Conservation (phyloP, 2,888 invertebrate genomes). For the Chironomus riparius region DNA sequence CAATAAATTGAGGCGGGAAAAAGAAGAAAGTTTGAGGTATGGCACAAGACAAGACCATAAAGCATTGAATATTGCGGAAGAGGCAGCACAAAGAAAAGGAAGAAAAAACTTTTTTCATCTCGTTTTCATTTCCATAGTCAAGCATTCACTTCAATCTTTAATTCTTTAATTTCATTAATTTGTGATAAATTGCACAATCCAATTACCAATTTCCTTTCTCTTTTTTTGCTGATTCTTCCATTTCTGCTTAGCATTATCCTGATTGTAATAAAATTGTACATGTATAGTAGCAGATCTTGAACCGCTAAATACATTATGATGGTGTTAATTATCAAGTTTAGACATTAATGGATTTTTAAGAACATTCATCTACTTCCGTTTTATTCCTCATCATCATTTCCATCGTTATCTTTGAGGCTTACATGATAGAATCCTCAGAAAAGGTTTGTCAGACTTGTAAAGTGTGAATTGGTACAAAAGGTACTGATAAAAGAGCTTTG, state of each 20-base stretch:
- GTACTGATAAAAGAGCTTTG: too few relatives aligned
- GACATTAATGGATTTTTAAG: not conserved
- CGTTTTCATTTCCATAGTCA: not conserved
- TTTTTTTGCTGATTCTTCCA: not conserved
- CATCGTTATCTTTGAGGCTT: not conserved
- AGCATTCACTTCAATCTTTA: not conserved
- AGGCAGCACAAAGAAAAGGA: not conserved
- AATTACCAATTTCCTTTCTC: not conserved
- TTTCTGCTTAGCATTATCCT: not conserved
- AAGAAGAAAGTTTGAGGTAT: not conserved
- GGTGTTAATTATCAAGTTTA: constrained; percentile 1
- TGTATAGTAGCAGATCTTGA: not conserved
- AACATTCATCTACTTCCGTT: not conserved
- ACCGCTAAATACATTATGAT: not conserved
- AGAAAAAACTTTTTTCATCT: not conserved
- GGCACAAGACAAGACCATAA: not conserved
- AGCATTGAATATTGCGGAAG: not conserved
- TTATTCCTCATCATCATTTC: not conserved
- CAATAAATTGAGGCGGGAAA: not conserved
- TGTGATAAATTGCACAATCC: constrained; percentile 2
- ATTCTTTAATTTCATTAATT: constrained; percentile 1
- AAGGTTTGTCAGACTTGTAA: too few relatives aligned
- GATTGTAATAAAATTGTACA: not conserved
- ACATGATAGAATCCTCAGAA: too few relatives aligned
- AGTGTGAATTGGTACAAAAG: too few relatives aligned